These are phyloP conservation scores for Nibea coibor DNA, from an alignment of 2,113 vertebrate genomes.

Conservation along the genomic window DNA sequence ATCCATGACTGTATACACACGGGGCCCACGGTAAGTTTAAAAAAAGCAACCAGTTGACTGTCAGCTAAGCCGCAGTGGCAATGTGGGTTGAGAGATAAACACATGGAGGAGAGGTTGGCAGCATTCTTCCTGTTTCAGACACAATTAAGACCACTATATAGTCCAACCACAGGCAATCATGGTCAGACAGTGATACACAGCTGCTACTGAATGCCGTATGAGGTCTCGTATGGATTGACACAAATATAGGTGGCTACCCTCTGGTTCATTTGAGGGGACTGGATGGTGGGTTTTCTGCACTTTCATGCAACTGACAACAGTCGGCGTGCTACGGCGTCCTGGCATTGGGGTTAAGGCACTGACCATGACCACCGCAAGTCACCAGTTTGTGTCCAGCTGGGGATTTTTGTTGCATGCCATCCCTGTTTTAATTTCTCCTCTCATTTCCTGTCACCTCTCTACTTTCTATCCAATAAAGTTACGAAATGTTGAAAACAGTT, in stretches of 20 bases:
- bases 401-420: background rate
- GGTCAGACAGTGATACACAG: conserved; percentile 53
- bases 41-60: conserved; percentile 63
- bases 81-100: conserved; percentile 72
- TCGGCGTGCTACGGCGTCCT: background rate
- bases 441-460: background rate
- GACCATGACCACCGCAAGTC: background rate
- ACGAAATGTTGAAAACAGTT: background rate
- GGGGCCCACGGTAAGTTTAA: conserved; percentile 49
- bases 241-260: background rate
- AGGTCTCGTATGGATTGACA: conserved; percentile 24
- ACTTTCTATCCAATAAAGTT: background rate
- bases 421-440: background rate
- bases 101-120: conserved; percentile 60
- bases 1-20: conserved; percentile 16
- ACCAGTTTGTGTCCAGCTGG: background rate
- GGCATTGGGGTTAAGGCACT: background rate
- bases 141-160: conserved; percentile 67
- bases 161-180: conserved; percentile 64
- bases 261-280: conserved; percentile 17
- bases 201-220: conserved; percentile 29
- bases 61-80: conserved; percentile 51
- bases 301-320: background rate
- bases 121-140: conserved; percentile 68
- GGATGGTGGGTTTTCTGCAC: background rate